Base-by-base conservation (phyloP, 1,140 invertebrate species). In the Drosophila nigrodunni region DNA sequence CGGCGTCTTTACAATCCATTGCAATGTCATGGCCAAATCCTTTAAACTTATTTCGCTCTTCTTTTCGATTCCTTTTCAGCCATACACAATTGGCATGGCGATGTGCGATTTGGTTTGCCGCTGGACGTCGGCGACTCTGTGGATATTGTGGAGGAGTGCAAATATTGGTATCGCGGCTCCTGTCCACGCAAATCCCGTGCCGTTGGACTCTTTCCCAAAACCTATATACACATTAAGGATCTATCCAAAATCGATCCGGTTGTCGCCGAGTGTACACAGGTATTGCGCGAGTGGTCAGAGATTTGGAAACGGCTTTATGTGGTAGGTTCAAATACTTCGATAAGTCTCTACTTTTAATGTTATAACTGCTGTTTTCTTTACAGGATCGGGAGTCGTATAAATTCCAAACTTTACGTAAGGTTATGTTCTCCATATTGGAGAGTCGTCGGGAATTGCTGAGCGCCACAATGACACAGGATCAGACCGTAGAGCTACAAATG, bases 291-390 rank as follows among this genome's bases (percentile, higher is more conserved):
- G 95, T 99, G 98, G 98, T 96, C 95, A 30, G 93, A 95, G 73
- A 96, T 98, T 66, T 98, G 97, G 97, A 98, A 98, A 90, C 95
- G 95, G 66, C 93, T 98, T 10, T 98, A 96, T 94, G 96, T 98
- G 93, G 97, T 97, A 93, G 93, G 78, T 77, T 7, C 9, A 7
- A 15, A 7, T 9, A 30, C 25, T 30, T 6, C 25, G 25, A 30
- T 30, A 30, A 30, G 4, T 21, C 10, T 44, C 44, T 2, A 1
- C 5, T 8, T 21, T 1, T 10, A 8, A 18, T n/a, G 30, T 6
- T 21, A 4, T 10, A 2, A 13, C n/a, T 58, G 21, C 10, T 41
- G 21, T 61, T n/a, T 6, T 0, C 9, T 79, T 92, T 92, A 2
- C 89, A 98, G 97, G 95, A 96, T 82, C 94, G 96, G 69, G 96